Evolutionary conservation across 2,113 vertebrate species (phyloP).

Genomic region (Hippocampus barbouri): DNA sequence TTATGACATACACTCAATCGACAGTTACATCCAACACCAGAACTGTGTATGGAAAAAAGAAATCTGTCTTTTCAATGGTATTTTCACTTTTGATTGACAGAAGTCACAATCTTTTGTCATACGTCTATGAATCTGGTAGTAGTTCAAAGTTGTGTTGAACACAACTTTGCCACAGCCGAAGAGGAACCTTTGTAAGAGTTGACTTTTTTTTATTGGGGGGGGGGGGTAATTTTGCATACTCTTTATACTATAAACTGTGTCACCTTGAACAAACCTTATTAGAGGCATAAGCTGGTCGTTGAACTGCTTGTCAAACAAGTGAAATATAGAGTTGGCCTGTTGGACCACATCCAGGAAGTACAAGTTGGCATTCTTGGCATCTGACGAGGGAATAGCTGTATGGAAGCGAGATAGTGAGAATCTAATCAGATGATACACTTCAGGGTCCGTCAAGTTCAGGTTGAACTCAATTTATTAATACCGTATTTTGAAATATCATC

Average conservation of each 20-base stretch:
- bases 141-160: not conserved
- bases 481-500: not conserved
- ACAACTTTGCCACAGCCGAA: not conserved
- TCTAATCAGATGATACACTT: slow-evolving; percentile 3
- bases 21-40: not conserved
- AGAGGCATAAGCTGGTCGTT: slow-evolving; percentile 99
- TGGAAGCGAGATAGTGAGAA: slow-evolving; percentile 29
- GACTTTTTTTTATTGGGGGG: too few species aligned
- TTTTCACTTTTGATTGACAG: not conserved
- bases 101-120: not conserved
- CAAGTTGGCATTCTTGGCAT: slow-evolving; percentile 93
- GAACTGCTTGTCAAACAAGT: slow-evolving; percentile 99
- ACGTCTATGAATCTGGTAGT: not conserved
- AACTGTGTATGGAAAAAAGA: not conserved
- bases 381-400: slow-evolving; percentile 91
- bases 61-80: not conserved
- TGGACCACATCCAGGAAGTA: slow-evolving; percentile 99
- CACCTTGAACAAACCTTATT: slow-evolving; percentile 80
- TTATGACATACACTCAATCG: not conserved
- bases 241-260: not conserved
- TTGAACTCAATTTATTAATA: not conserved
- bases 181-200: not conserved
- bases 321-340: slow-evolving; percentile 98
- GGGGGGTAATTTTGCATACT: not conserved
- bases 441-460: not conserved